phyloP scores from a whole-genome alignment of 2,113 vertebrate genomes.

The Ptychochromis oligacanthus region DNA sequence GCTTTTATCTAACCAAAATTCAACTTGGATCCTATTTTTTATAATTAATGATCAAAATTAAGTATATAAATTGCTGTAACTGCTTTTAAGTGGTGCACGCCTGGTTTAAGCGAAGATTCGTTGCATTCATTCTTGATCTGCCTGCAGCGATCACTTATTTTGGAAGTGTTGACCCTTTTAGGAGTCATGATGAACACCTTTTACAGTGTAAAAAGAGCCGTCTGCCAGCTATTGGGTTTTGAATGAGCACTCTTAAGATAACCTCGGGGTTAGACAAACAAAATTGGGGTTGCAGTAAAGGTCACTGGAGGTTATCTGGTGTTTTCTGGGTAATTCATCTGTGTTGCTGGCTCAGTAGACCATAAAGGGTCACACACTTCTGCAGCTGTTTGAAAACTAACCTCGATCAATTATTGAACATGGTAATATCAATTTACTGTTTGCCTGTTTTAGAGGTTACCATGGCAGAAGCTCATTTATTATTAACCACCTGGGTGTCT shows the following conservation, averaged over 20 bases:
- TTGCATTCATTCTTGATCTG: too few relatives aligned
- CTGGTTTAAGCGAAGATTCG: neutral
- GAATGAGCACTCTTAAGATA: neutral
- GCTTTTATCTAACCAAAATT: too few relatives aligned
- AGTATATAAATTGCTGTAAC: too few relatives aligned
- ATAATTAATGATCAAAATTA: too few relatives aligned
- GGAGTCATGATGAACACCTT: neutral
- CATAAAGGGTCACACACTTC: conserved; percentile 19
- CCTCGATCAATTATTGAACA: conserved; percentile 85
- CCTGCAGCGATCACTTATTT: too few relatives aligned
- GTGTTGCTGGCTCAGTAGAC: neutral
- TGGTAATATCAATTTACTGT: conserved; percentile 83
- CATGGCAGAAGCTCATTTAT: conserved; percentile 87
- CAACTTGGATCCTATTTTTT: too few relatives aligned
- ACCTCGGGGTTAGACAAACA: neutral
- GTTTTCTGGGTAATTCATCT: neutral
- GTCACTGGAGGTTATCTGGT: conserved; percentile 28
- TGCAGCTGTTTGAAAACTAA: conserved; percentile 46
- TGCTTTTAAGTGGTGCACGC: too few relatives aligned
- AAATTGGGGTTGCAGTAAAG: neutral
- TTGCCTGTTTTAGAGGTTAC: conserved; percentile 90
- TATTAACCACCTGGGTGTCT: conserved; percentile 81
- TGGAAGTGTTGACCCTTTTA: too few relatives aligned
- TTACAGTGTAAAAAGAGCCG: neutral
- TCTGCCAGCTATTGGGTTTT: neutral